Conservation (phyloP, 2,888 invertebrate genomes). For the Sipunculus nudus region DNA sequence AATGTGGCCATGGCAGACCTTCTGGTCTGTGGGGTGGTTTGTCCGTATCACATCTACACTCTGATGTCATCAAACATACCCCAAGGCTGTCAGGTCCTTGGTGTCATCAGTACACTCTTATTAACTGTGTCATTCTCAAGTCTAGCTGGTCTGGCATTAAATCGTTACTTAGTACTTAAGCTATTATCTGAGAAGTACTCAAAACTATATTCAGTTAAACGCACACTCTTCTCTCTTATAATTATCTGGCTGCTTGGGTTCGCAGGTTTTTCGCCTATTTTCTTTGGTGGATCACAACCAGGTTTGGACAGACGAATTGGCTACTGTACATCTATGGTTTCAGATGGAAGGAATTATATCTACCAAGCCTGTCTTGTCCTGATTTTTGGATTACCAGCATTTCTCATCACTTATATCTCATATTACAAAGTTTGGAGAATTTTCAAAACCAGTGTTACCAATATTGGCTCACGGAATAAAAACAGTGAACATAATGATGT, state of each 20-base stretch:
- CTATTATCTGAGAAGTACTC: background rate
- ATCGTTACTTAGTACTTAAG: background rate
- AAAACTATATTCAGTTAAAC: background rate
- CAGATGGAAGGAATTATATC: background rate
- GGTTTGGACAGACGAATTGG: conserved; percentile 7
- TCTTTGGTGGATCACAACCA: background rate
- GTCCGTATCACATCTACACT: conserved; percentile 10
- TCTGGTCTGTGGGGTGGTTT: conserved; percentile 7
- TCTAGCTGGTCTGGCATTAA: conserved; percentile 16
- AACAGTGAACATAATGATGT: background rate
- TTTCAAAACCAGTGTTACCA: background rate
- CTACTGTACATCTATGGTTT: background rate
- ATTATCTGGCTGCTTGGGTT: conserved; percentile 10
- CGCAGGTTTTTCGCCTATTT: background rate
- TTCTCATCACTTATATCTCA: conserved; percentile 8
- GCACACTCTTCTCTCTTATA: conserved; percentile 5
- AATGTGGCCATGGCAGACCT: conserved; percentile 13
- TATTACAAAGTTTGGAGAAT: conserved; percentile 11
- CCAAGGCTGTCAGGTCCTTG: conserved; percentile 6
- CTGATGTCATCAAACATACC: background rate
- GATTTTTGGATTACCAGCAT: conserved; percentile 4
- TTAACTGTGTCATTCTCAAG: conserved; percentile 1
- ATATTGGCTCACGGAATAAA: background rate
- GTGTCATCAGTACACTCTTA: conserved; percentile 1
- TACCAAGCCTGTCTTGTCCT: background rate